These are phyloP conservation scores for Cygnus olor DNA, from an alignment of 2,797 vertebrate genomes.

Conservation along the genomic window DNA sequence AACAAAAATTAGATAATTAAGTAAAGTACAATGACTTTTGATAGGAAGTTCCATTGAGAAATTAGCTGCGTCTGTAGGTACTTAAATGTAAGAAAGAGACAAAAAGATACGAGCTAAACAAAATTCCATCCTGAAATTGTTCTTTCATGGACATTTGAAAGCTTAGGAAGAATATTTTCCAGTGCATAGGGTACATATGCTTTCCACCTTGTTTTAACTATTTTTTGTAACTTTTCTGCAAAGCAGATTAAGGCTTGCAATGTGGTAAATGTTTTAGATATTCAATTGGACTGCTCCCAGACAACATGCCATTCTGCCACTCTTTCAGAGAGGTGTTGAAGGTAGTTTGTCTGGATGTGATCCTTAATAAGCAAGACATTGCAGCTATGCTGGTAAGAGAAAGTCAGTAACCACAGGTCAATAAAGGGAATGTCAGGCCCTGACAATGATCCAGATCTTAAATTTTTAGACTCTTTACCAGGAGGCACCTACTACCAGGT, in stretches of 20 bases:
- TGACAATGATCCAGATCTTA: not conserved
- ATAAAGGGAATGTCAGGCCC: not conserved
- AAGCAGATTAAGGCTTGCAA: constrained; percentile 49
- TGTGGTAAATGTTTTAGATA: constrained; percentile 21
- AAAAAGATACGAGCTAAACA: not conserved
- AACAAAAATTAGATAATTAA: not conserved
- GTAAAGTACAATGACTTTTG: not conserved
- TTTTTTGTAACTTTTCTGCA: constrained; percentile 17
- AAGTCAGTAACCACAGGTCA: constrained; percentile 3
- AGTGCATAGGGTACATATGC: not conserved
- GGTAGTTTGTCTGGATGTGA: not conserved
- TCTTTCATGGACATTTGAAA: not conserved
- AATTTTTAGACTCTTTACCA: not conserved
- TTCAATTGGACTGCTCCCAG: not conserved
- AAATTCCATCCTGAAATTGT: not conserved
- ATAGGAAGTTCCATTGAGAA: not conserved
- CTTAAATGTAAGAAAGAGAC: not conserved
- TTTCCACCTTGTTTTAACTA: not conserved
- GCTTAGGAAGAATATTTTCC: not conserved
- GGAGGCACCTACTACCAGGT: not conserved
- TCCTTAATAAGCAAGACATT: not conserved
- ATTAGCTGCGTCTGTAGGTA: not conserved
- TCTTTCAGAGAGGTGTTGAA: not conserved
- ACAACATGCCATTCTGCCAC: not conserved
- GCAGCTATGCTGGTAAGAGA: constrained; percentile 9